Evolutionary conservation across 2,797 vertebrate species (phyloP).

Genomic region (Acrossocheilus fasciatus): DNA sequence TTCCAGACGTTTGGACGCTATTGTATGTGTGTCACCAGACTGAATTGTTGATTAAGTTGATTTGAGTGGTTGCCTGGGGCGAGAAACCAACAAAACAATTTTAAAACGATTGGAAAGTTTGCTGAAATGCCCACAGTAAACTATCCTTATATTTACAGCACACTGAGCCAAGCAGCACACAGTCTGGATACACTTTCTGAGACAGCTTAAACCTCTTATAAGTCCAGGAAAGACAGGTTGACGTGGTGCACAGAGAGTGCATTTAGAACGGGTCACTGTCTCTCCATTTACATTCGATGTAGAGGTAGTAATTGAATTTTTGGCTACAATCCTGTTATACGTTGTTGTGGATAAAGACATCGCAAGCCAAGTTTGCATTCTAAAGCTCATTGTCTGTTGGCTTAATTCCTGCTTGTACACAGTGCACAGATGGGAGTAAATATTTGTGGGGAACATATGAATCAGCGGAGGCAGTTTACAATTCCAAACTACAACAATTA

Average conservation of each 20-base stretch:
- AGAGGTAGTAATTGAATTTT: slow-evolving; percentile 52
- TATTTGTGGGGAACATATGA: slow-evolving; percentile 57
- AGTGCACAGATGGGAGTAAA: slow-evolving; percentile 54
- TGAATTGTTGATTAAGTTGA: neutral
- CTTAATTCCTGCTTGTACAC: slow-evolving; percentile 57
- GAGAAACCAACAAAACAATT: neutral
- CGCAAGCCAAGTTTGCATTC: slow-evolving; percentile 59
- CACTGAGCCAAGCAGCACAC: neutral
- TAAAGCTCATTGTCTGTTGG: slow-evolving; percentile 44
- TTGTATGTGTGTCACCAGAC: neutral
- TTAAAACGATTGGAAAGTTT: slow-evolving; percentile 16
- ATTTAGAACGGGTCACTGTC: neutral
- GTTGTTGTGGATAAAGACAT: slow-evolving; percentile 38
- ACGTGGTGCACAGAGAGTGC: slow-evolving; percentile 8
- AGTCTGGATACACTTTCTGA: slow-evolving; percentile 27
- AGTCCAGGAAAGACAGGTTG: slow-evolving; percentile 18
- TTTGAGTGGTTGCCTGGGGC: neutral
- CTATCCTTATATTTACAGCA: slow-evolving; percentile 6
- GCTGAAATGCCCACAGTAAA: slow-evolving; percentile 22
- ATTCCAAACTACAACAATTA: slow-evolving; percentile 32
- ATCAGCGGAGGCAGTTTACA: slow-evolving; percentile 55
- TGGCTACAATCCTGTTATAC: slow-evolving; percentile 44
- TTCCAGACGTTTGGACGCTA: neutral
- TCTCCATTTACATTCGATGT: slow-evolving; percentile 35
- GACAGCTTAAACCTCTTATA: slow-evolving; percentile 25